A percentile compares a stretch with the other conserved stretches of the same genome.
phyloP scores from a whole-genome alignment of 2,113 vertebrate species.

The Erinaceus europaeus region DNA sequence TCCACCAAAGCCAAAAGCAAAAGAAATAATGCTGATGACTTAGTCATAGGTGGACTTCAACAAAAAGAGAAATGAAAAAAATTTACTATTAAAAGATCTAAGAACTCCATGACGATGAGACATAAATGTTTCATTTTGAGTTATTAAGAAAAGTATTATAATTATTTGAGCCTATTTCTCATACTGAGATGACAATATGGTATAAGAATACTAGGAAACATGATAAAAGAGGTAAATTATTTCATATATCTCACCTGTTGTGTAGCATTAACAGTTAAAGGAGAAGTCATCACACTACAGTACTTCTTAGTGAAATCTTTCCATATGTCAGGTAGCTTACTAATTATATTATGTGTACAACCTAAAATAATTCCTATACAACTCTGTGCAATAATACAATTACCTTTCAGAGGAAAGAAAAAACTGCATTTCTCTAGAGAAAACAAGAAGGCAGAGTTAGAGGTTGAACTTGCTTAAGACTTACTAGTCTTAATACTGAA shows the following conservation, averaged over 20 bases:
- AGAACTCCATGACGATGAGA: background rate
- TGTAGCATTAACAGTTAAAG: background rate
- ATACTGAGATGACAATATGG: background rate
- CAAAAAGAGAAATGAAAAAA: too few species aligned
- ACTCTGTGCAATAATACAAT: background rate
- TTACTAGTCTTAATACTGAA: too few species aligned
- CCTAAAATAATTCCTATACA: background rate
- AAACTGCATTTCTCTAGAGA: background rate
- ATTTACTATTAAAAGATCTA: background rate
- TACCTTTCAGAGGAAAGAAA: slow-evolving; percentile 1
- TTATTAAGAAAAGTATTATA: background rate
- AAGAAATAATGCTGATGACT: too few species aligned
- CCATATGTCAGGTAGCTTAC: background rate
- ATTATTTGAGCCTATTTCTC: background rate
- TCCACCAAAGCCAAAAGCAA: too few species aligned
- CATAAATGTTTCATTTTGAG: slow-evolving; percentile 6
- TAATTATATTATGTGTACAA: background rate
- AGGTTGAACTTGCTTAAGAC: too few species aligned
- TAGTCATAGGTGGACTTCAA: too few species aligned
- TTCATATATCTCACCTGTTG: background rate
- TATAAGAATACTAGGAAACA: background rate
- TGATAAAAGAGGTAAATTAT: background rate
- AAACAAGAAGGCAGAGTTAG: background rate
- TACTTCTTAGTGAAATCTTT: background rate
- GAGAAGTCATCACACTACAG: background rate